phyloP scores from a whole-genome alignment of 2,113 vertebrate genomes.

The Noctilio leporinus region DNA sequence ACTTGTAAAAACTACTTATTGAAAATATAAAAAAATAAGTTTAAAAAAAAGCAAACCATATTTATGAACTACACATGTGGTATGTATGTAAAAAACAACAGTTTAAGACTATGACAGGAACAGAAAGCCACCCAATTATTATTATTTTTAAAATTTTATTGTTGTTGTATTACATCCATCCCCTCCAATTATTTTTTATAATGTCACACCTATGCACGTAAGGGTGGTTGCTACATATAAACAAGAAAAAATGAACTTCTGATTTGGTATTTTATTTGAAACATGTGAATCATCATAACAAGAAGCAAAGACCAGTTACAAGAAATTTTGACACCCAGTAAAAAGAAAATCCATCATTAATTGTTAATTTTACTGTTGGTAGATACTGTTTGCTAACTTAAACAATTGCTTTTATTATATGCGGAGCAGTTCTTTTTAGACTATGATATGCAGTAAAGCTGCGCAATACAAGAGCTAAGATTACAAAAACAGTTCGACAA shows the following conservation, averaged over 20 bases:
- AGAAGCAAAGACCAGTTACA: not conserved
- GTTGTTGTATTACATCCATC: no score
- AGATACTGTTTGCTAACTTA: not conserved
- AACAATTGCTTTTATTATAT: not conserved
- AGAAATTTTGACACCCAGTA: not conserved
- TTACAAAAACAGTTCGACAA: not conserved
- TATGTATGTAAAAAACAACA: not conserved
- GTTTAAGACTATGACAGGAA: not conserved
- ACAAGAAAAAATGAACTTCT: not conserved
- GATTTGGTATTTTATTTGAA: not conserved
- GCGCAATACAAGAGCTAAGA: not conserved
- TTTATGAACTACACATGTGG: not conserved
- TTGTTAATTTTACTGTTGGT: not conserved
- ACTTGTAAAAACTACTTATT: constrained; percentile 7
- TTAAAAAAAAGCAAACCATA: not conserved
- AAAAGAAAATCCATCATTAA: not conserved
- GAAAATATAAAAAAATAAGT: not conserved
- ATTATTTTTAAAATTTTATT: no score
- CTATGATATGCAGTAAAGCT: not conserved
- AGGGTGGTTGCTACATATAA: not conserved
- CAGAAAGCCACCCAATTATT: not conserved
- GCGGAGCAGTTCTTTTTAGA: not conserved
- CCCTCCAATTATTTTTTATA: not conserved
- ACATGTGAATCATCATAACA: not conserved
- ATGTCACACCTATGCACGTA: not conserved